A percentile compares a stretch with the other conserved stretches of the same genome.
phyloP scores from a whole-genome alignment of 2,888 invertebrate species.

The Napeogenes inachia region DNA sequence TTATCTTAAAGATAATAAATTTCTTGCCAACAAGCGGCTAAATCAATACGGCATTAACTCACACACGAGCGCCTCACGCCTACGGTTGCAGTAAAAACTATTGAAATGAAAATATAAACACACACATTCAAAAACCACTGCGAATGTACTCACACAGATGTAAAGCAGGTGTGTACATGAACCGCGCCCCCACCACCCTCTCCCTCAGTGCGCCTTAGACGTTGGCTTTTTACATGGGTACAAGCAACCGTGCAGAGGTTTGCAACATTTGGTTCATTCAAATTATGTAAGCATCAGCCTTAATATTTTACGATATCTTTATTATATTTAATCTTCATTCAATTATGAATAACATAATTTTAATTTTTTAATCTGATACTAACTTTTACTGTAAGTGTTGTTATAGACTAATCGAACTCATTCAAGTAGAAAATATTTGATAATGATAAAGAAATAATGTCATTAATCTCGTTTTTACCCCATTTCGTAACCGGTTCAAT shows the following conservation, averaged over 20 bases:
- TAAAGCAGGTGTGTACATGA: constrained; percentile 53
- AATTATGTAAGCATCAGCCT: constrained; percentile 6
- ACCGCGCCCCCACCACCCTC: constrained; percentile 43
- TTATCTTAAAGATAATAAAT: constrained; percentile 62
- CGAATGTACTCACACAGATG: constrained; percentile 45
- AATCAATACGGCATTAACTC: constrained; percentile 75
- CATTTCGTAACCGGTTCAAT: constrained; percentile 26
- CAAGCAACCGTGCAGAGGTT: constrained; percentile 57
- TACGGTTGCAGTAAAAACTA: constrained; percentile 73
- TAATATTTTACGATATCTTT: no score
- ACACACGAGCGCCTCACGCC: constrained; percentile 55
- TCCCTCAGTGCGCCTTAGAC: constrained; percentile 66
- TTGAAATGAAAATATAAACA: constrained; percentile 73
- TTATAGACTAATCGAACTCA: no score
- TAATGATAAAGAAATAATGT: constrained; percentile 11
- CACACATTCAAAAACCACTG: constrained; percentile 43
- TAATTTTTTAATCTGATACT: no score
- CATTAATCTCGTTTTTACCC: constrained; percentile 23
- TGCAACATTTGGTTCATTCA: constrained; percentile 46
- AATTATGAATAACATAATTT: no score
- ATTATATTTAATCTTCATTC: no score
- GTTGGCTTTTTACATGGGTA: constrained; percentile 75
- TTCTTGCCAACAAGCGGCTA: constrained; percentile 60
- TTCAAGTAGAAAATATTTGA: no score
- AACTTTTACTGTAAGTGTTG: no score